Conservation (phyloP, 2,797 vertebrate species). For the Cossypha caffra region DNA sequence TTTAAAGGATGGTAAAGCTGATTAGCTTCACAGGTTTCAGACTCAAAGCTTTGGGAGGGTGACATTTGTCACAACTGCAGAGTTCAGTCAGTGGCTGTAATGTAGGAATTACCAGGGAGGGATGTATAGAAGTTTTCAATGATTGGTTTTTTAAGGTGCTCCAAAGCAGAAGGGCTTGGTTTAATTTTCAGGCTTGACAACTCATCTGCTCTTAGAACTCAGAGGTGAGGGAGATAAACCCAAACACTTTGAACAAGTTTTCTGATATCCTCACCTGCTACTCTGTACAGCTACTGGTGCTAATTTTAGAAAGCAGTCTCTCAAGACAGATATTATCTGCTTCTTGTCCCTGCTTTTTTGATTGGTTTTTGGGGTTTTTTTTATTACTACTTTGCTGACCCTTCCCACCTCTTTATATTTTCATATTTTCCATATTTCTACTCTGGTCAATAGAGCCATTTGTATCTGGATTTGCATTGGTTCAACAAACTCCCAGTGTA, state of each 20-base stretch:
- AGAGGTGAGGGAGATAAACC: background rate
- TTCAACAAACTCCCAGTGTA: background rate
- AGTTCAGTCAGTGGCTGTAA: background rate
- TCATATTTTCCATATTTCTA: background rate
- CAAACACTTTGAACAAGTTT: background rate
- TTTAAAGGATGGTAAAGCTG: conserved; percentile 26
- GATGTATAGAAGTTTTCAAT: background rate
- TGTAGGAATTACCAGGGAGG: background rate
- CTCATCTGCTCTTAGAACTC: background rate
- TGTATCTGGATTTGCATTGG: background rate
- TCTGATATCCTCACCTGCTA: background rate
- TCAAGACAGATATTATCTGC: background rate
- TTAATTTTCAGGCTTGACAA: background rate
- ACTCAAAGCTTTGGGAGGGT: background rate
- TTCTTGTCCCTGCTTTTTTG: background rate
- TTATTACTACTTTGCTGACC: background rate
- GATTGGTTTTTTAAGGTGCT: background rate
- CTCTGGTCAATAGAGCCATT: background rate
- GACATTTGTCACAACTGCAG: background rate
- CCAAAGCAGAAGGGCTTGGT: background rate
- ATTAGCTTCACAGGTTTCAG: conserved; percentile 36
- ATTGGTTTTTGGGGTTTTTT: background rate
- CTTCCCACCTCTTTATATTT: background rate
- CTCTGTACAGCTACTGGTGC: background rate
- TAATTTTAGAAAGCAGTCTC: background rate